Evolutionary conservation across 2,113 vertebrate species (phyloP), one percentile per base, ranked within the genome.

Genomic region (Festucalex cinctus): DNA sequence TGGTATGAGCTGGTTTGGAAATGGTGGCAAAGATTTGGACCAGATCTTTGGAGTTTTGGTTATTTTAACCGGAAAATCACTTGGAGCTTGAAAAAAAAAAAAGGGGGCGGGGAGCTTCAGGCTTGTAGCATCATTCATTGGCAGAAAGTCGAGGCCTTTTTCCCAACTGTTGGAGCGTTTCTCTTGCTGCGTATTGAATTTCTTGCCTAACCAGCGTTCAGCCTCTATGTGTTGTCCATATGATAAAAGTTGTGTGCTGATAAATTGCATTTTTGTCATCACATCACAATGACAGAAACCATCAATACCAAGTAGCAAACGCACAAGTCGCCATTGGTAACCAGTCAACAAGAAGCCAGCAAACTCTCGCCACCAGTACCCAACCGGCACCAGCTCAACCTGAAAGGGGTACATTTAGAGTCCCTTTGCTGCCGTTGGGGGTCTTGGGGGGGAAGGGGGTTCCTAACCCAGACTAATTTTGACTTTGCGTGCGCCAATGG

Each of bases 401-500:
- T 28, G 7, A 57, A 57, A 57, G 54, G 54, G 54, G 54, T 32
- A 32, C 6, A 16, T 28, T 57, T 57, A 28, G 14, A 16, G 60
- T 64, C 1, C 22, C 20, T 70, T 13, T 70, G 41, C 62, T 66
- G 43, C 64, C 24, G 13, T 12, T 6, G 0, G 24, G 28, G 36
- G 37, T 8, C 26, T 37, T 39, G 28, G 9, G 26, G 9, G 26
- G 3, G 1, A 3, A 24, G n/a, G 22, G 13, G 56, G 6, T 17
- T 32, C 19, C 66, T 80, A 99, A 73, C 95, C 95, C 87, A 99
- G 91, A 74, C 94, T 93, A 80, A 99, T 96, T 80, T 98, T 98
- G 46, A 99, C 97, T 87, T 99, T 99, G 39, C 97, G 93, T 48
- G 97, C 94, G 43, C 97, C 97, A 85, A 99, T 99, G 80, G 97